Conservation (phyloP, 2,888 invertebrate genomes). For the Nephrotoma flavescens region DNA sequence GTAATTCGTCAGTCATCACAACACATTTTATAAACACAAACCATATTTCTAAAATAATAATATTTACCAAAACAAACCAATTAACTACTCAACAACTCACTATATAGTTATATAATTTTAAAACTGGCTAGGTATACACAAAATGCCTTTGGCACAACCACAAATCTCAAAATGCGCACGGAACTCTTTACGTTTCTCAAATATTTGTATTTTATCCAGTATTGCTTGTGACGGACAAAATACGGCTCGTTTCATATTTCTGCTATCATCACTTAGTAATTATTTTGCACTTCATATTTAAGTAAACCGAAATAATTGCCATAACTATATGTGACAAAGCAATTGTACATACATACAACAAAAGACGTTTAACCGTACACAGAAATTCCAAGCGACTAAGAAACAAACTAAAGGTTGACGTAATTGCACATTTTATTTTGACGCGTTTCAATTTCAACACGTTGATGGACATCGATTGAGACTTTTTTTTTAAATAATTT, state of each 20-base stretch:
- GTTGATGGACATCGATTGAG: background rate
- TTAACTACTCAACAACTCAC: background rate
- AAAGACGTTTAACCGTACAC: background rate
- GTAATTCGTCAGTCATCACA: background rate
- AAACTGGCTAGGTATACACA: background rate
- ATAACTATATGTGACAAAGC: background rate
- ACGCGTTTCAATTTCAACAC: background rate
- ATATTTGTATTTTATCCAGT: background rate
- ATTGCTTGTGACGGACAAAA: background rate
- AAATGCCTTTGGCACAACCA: background rate
- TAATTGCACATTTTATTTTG: background rate
- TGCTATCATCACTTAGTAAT: background rate
- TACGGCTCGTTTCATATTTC: background rate
- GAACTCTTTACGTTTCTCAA: background rate
- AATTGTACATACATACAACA: background rate
- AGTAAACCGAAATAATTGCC: background rate
- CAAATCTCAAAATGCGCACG: background rate
- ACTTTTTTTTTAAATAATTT: background rate
- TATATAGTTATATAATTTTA: background rate
- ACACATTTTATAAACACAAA: background rate
- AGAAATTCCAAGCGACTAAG: background rate
- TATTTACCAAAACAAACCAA: background rate
- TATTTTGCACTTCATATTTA: background rate
- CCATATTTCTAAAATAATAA: background rate
- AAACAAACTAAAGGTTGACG: background rate